A percentile compares a stretch with the other conserved stretches of the same genome.
These are phyloP conservation scores for Protomyctophum bolini DNA, from an alignment of 2,113 vertebrate genomes.

Conservation along the genomic window DNA sequence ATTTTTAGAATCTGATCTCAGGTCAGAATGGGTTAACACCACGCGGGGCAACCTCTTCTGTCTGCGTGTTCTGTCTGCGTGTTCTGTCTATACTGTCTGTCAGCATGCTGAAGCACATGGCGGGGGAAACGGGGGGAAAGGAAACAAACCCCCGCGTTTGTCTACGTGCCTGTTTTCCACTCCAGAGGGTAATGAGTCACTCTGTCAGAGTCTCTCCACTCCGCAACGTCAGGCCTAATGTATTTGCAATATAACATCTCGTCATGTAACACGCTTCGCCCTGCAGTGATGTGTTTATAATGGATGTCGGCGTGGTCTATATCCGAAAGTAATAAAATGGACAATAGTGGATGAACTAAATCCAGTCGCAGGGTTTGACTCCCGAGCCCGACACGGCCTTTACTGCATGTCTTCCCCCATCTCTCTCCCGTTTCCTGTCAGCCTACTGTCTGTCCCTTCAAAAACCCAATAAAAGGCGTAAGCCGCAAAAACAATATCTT, in stretches of 20 bases:
- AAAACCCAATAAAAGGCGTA: too few species aligned
- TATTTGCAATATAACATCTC: conserved; percentile 40
- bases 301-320: not conserved
- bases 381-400: too few species aligned
- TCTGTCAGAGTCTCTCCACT: conserved; percentile 44
- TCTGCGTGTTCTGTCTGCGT: too few species aligned
- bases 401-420: too few species aligned
- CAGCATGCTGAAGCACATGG: conserved; percentile 25
- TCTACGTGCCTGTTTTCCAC: conserved; percentile 35
- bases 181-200: conserved; percentile 57
- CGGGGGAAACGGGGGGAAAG: conserved; percentile 19
- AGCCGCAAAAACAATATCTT: too few species aligned
- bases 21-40: not conserved
- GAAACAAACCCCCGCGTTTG: conserved; percentile 14
- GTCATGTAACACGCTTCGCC: not conserved
- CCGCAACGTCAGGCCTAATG: conserved; percentile 42
- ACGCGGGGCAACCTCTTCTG: conserved; percentile 54
- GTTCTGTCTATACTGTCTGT: conserved; percentile 61
- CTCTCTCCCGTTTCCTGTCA: too few species aligned
- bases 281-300: conserved; percentile 31
- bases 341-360: not conserved
- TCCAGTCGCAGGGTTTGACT: not conserved
- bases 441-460: too few species aligned
- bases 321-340: not conserved
- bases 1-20: too few species aligned